These are phyloP conservation scores for Sipha flava DNA, from an alignment of 1,140 invertebrate species.

Conservation along the genomic window DNA sequence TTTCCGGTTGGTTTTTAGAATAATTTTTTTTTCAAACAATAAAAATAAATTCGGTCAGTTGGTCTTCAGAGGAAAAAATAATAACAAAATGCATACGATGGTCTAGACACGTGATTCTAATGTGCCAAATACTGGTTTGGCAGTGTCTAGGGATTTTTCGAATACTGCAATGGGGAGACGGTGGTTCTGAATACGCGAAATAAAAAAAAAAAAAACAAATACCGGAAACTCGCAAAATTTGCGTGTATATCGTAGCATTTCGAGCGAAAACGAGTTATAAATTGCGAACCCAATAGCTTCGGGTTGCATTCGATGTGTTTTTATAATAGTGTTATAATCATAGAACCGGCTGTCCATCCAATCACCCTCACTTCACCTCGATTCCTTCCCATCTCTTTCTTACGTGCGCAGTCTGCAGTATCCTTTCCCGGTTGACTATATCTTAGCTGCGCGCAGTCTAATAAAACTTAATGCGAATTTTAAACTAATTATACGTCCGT, in stretches of 20 bases:
- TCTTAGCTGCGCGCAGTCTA: neutral
- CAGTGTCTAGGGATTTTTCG: neutral
- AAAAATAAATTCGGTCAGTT: neutral
- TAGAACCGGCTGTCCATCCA: conserved; percentile 4
- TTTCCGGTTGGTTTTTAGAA: neutral
- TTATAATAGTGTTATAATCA: neutral
- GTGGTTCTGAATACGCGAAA: too few relatives aligned
- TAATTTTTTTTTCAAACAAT: neutral
- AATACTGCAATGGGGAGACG: neutral
- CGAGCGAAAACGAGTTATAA: neutral
- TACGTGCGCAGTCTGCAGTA: neutral
- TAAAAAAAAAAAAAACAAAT: neutral
- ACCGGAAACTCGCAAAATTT: neutral
- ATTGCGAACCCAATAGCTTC: neutral
- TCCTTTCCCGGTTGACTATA: neutral
- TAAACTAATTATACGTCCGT: conserved; percentile 16
- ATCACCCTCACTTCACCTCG: neutral
- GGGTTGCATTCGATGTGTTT: neutral
- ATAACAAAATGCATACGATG: neutral
- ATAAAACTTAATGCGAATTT: conserved; percentile 28
- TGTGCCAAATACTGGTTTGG: neutral
- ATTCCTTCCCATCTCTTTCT: neutral
- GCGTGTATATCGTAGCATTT: neutral
- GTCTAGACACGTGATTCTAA: neutral
- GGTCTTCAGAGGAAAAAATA: neutral